phyloP scores from a whole-genome alignment of 2,113 vertebrate genomes.

The Psephotus haematonotus region DNA sequence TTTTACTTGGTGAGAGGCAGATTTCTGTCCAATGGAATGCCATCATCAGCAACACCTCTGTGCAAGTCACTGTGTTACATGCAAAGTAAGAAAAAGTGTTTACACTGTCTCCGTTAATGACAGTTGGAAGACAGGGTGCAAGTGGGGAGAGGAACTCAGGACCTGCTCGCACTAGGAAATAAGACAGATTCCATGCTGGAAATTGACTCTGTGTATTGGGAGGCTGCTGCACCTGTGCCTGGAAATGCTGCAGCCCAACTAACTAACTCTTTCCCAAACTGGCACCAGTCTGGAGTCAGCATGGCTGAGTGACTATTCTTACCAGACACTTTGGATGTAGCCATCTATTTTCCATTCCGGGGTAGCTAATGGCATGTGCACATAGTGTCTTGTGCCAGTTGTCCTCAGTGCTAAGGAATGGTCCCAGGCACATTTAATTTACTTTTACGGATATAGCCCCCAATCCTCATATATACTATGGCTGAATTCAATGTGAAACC shows the following conservation, averaged over 20 bases:
- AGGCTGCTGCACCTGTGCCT: background rate
- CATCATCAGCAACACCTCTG: background rate
- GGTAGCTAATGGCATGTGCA: background rate
- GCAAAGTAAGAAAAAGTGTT: background rate
- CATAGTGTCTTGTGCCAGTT: background rate
- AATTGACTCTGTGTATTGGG: background rate
- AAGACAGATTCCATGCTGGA: background rate
- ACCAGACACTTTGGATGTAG: background rate
- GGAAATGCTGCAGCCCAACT: background rate
- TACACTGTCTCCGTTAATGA: background rate
- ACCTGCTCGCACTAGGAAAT: background rate
- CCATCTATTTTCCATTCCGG: background rate
- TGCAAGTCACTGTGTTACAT: background rate
- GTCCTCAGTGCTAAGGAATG: background rate
- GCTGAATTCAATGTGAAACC: background rate
- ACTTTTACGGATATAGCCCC: background rate
- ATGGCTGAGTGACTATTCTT: background rate
- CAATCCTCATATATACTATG: background rate
- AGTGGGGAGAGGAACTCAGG: background rate
- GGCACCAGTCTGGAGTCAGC: background rate
- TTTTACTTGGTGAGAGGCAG: background rate
- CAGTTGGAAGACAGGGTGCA: rapidly evolving
- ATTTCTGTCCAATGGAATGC: background rate
- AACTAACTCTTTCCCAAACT: background rate
- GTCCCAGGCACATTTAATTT: background rate